Percentiles rank a stretch among this genome's conserved stretches.
These are phyloP conservation scores for Lasius platythorax DNA, from an alignment of 2,888 invertebrate species.

Conservation along the genomic window DNA sequence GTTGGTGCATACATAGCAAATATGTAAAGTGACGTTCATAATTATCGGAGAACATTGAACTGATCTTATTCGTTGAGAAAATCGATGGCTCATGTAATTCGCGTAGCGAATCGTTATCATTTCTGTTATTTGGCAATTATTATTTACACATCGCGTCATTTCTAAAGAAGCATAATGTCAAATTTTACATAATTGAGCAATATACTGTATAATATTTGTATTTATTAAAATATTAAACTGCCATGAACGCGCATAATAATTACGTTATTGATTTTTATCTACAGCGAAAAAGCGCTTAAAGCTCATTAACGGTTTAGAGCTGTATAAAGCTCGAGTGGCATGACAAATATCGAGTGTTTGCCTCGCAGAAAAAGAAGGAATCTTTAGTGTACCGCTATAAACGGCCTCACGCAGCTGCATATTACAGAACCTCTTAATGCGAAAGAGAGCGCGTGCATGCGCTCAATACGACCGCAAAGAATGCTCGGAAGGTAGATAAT, in stretches of 20 bases:
- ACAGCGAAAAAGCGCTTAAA: background rate
- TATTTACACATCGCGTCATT: background rate
- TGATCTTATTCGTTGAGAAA: background rate
- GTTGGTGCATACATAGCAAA: background rate
- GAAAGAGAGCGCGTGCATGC: conserved; percentile 16
- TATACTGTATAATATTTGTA: background rate
- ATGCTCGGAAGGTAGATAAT: conserved; percentile 45
- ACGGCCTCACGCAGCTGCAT: conserved; percentile 16
- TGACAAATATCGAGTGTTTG: background rate
- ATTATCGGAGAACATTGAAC: conserved; percentile 7
- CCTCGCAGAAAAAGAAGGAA: conserved; percentile 14
- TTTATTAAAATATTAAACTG: background rate
- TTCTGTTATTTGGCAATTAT: background rate
- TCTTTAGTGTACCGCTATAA: background rate
- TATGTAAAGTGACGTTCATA: background rate
- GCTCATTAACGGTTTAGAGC: background rate
- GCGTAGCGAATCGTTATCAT: too few relatives aligned
- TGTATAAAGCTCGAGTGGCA: background rate
- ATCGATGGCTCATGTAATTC: background rate
- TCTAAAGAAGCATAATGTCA: background rate
- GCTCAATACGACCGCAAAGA: conserved; percentile 27
- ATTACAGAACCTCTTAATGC: conserved; percentile 45
- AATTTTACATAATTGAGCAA: too few relatives aligned
- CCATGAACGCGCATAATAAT: background rate
- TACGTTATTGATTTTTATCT: background rate